These are phyloP conservation scores for Saturnia pavonia DNA, from an alignment of 2,888 invertebrate species.

Conservation along the genomic window DNA sequence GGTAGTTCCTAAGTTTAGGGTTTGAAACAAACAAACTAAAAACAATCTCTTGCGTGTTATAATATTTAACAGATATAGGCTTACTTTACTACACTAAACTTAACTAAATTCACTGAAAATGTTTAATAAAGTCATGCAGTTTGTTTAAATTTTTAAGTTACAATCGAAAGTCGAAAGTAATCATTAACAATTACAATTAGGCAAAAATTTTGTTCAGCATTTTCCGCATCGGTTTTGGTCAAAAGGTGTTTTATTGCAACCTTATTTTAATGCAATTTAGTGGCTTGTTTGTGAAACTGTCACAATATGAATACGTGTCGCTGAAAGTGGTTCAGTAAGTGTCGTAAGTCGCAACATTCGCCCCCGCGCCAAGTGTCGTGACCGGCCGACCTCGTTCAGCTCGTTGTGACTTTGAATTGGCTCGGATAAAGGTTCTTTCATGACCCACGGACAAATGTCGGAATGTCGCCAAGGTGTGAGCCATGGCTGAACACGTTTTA, in stretches of 20 bases:
- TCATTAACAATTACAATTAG: background rate
- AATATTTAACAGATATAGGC: too few species aligned
- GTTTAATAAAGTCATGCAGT: too few species aligned
- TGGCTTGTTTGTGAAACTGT: constrained; percentile 15
- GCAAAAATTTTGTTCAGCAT: constrained; percentile 10
- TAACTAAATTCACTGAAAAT: too few species aligned
- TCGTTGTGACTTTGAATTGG: constrained; percentile 41
- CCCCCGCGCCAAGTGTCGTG: constrained; percentile 38
- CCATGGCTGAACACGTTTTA: constrained; percentile 2
- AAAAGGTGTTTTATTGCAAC: background rate
- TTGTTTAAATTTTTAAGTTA: background rate
- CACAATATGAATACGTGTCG: constrained; percentile 15
- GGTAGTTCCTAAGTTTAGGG: too few species aligned
- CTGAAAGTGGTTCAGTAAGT: constrained; percentile 25
- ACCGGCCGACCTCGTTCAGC: constrained; percentile 46
- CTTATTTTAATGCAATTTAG: background rate
- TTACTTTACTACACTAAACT: too few species aligned
- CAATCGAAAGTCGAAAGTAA: background rate
- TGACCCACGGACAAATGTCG: constrained; percentile 16
- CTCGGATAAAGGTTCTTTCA: constrained; percentile 10
- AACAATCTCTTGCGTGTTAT: too few species aligned
- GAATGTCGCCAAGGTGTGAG: constrained; percentile 17
- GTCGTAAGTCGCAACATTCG: constrained; percentile 35
- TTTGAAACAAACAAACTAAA: too few species aligned
- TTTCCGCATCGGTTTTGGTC: constrained; percentile 11